phyloP scores from a whole-genome alignment of 2,888 invertebrate genomes.

The Falcaria lacertinaria region DNA sequence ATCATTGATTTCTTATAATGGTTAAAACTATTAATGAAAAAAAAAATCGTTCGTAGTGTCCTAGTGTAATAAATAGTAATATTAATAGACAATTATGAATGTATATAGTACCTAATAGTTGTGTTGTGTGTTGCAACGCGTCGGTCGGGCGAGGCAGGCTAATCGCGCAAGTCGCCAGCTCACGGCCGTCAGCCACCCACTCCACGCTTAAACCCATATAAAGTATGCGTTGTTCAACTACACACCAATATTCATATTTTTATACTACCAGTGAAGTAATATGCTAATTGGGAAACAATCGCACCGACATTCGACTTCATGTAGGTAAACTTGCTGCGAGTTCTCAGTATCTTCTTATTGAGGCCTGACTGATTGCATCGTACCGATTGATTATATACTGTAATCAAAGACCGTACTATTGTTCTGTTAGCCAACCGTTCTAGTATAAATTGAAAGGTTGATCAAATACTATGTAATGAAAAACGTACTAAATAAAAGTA shows the following conservation, averaged over 20 bases:
- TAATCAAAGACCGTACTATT: no score
- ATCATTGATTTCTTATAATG: not conserved
- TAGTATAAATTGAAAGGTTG: not conserved
- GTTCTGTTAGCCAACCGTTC: not conserved
- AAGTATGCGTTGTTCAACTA: conserved; percentile 59
- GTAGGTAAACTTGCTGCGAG: no score
- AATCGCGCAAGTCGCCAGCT: conserved; percentile 62
- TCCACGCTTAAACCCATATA: conserved; percentile 73
- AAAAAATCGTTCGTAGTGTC: no score
- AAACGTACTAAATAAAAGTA: no score
- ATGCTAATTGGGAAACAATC: conserved; percentile 59
- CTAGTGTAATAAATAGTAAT: no score
- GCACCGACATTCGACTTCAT: not conserved
- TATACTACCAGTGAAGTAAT: conserved; percentile 56
- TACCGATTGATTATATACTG: no score
- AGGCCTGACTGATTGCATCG: not conserved
- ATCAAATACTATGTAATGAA: no score
- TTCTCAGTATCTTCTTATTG: not conserved
- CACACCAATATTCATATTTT: conserved; percentile 71
- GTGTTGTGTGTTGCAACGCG: conserved; percentile 52
- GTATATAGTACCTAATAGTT: no score
- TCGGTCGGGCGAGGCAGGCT: conserved; percentile 49
- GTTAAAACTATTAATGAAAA: no score
- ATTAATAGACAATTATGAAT: no score
- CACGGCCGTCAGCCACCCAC: conserved; percentile 76